Evolutionary conservation across 2,888 invertebrate genomes (phyloP).

Genomic region (Invenusta paracnida): DNA sequence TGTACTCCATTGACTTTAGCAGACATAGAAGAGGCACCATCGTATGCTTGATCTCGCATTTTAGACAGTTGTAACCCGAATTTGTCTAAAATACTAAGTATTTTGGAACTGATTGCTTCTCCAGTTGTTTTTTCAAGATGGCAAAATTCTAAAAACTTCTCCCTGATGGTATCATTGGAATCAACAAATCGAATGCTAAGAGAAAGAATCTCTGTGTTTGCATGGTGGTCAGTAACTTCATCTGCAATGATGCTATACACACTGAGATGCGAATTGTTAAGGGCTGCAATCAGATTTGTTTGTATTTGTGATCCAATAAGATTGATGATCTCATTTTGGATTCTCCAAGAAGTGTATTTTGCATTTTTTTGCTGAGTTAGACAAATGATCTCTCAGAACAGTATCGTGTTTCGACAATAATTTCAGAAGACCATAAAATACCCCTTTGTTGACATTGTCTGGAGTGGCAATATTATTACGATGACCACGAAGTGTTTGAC

Average conservation of each 20-base stretch:
- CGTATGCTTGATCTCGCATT: not conserved
- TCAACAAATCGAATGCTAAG: not conserved
- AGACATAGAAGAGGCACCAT: not conserved
- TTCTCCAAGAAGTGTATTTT: not conserved
- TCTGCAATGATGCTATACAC: not conserved
- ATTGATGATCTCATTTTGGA: not conserved
- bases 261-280: not conserved
- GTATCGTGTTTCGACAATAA: not conserved
- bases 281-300: not conserved
- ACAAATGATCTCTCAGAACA: not conserved
- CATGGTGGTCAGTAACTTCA: not conserved
- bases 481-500: not conserved
- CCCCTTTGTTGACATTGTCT: not conserved
- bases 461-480: not conserved
- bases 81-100: not conserved
- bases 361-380: not conserved
- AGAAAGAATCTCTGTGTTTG: not conserved
- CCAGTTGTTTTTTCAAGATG: not conserved
- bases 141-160: not conserved
- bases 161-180: not conserved
- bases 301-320: not conserved
- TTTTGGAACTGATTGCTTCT: not conserved
- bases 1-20: not conserved
- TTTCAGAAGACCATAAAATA: not conserved
- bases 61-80: not conserved